Evolutionary conservation across 2,888 invertebrate genomes (phyloP).

Genomic region (Sphecodes monilicornis): DNA sequence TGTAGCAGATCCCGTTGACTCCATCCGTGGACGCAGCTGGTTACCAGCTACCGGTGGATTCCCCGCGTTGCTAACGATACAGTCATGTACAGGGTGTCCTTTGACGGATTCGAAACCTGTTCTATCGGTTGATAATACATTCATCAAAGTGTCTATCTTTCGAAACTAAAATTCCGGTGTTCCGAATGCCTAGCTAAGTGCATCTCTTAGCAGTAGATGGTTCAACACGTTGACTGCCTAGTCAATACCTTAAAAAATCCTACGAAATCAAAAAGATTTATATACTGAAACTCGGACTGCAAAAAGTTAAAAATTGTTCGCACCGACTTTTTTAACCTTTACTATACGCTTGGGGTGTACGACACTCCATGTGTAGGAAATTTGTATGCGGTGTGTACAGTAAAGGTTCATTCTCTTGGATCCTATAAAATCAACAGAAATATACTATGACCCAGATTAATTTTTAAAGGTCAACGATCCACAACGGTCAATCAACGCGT

Average conservation of each 20-base stretch:
- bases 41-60: constrained; percentile 17
- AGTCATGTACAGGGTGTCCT: neutral
- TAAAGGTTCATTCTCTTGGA: too few relatives aligned
- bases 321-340: too few relatives aligned
- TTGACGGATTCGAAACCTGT: neutral
- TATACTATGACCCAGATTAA: neutral
- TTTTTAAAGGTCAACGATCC: neutral
- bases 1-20: constrained; percentile 30
- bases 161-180: too few relatives aligned
- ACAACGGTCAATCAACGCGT: too few relatives aligned
- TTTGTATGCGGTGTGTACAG: too few relatives aligned
- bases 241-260: neutral
- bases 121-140: neutral
- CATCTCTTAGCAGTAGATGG: too few relatives aligned
- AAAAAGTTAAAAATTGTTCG: too few relatives aligned
- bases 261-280: neutral
- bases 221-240: too few relatives aligned
- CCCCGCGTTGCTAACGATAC: neutral
- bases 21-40: constrained; percentile 14
- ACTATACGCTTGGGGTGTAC: too few relatives aligned
- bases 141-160: neutral
- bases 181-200: too few relatives aligned
- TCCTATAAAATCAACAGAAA: neutral
- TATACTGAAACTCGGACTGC: too few relatives aligned
- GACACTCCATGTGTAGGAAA: too few relatives aligned